Evolutionary conservation across 2,888 invertebrate species (phyloP).

Genomic region (Agelastica alni): DNA sequence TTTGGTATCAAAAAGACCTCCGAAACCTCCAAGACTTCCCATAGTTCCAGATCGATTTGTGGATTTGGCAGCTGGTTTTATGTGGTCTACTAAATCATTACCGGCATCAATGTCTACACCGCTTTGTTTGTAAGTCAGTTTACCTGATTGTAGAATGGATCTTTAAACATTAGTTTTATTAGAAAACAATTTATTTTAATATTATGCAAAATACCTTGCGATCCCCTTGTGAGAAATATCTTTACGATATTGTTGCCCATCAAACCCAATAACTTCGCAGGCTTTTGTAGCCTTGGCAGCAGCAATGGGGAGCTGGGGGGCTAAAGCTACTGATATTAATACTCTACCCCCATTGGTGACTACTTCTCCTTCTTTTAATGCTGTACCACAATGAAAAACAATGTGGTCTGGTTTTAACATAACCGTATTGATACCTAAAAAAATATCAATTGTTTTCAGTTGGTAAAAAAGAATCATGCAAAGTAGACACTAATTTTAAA

Average conservation of each 20-base stretch:
- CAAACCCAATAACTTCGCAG: slow-evolving; percentile 76
- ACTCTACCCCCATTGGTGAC: slow-evolving; percentile 90
- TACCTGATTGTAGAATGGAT: slow-evolving; percentile 63
- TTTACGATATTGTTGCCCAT: slow-evolving; percentile 81
- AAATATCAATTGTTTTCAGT: too few species aligned
- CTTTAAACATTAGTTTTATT: slow-evolving; percentile 43
- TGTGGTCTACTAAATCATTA: slow-evolving; percentile 78
- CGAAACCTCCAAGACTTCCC: slow-evolving; percentile 89
- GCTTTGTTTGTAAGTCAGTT: slow-evolving; percentile 82
- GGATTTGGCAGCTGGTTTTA: slow-evolving; percentile 80
- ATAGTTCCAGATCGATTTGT: slow-evolving; percentile 80
- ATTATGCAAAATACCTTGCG: slow-evolving; percentile 65
- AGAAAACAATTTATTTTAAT: background rate
- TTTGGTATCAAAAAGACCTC: slow-evolving; percentile 87
- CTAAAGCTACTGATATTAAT: slow-evolving; percentile 76
- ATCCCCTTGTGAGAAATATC: slow-evolving; percentile 92
- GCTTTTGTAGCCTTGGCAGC: slow-evolving; percentile 74
- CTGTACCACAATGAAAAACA: slow-evolving; percentile 88
- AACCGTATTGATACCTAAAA: slow-evolving; percentile 64
- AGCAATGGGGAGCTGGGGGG: slow-evolving; percentile 70
- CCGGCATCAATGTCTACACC: slow-evolving; percentile 96
- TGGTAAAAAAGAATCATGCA: too few species aligned
- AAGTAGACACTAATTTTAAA: too few species aligned
- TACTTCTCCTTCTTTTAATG: slow-evolving; percentile 57
- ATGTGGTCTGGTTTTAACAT: slow-evolving; percentile 58